Percentiles rank a stretch among this genome's conserved stretches.
phyloP scores from a whole-genome alignment of 2,888 invertebrate genomes.

The Drosophila ustulata region DNA sequence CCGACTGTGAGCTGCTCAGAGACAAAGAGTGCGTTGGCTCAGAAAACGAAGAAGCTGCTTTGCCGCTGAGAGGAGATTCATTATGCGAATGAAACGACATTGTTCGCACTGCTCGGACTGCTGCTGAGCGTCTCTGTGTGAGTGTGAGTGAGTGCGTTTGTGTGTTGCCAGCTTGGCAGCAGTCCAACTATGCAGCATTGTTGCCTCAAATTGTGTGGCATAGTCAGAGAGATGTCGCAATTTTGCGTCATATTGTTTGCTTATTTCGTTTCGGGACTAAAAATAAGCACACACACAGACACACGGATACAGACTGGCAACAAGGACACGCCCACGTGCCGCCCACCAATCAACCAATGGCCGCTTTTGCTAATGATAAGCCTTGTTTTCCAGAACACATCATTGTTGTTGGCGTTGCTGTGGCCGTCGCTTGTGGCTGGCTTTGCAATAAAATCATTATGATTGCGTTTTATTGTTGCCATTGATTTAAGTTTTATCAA shows the following conservation, averaged over 20 bases:
- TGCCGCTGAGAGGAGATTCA: conserved; percentile 13
- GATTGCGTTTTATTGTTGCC: conserved; percentile 36
- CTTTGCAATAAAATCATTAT: conserved; percentile 64
- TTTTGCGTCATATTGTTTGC: conserved; percentile 73
- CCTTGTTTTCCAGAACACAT: conserved; percentile 61
- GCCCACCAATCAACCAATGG: conserved; percentile 65
- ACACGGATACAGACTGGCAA: background rate
- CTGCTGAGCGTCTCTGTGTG: background rate
- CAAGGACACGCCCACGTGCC: conserved; percentile 25
- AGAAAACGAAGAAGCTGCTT: conserved; percentile 2
- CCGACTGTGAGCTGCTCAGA: conserved; percentile 6
- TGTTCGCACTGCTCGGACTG: conserved; percentile 3
- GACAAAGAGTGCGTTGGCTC: conserved; percentile 10
- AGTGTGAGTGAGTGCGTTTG: conserved; percentile 10
- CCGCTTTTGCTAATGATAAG: conserved; percentile 72
- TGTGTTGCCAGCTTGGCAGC: conserved; percentile 57
- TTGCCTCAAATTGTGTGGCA: conserved; percentile 35
- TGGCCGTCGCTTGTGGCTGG: conserved; percentile 33
- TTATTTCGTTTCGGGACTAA: conserved; percentile 63
- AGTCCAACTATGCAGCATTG: conserved; percentile 60
- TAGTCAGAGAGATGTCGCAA: conserved; percentile 53
- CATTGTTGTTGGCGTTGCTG: conserved; percentile 31
- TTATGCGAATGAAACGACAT: conserved; percentile 13
- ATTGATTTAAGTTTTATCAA: conserved; percentile 68
- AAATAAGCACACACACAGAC: conserved; percentile 52